Conservation (phyloP, 2,113 vertebrate genomes). For the Pongo pygmaeus region DNA sequence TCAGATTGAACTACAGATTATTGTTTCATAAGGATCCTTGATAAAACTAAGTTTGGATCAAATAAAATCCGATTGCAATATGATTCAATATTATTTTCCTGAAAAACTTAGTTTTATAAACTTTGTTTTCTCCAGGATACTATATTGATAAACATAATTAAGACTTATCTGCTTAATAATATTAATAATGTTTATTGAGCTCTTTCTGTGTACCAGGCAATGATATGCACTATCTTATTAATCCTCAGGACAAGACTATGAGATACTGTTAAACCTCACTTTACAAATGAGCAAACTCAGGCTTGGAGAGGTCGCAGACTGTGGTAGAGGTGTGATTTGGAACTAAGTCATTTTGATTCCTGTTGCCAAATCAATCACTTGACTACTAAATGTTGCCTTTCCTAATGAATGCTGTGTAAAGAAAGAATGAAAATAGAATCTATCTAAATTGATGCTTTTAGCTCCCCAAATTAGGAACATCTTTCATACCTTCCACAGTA, state of each 20-base stretch:
- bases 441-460: background rate
- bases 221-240: background rate
- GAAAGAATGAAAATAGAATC: background rate
- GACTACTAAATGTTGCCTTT: background rate
- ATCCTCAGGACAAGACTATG: background rate
- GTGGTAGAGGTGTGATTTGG: background rate
- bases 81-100: constrained; percentile 14
- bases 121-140: background rate
- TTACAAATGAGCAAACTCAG: background rate
- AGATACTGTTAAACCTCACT: background rate
- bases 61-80: background rate
- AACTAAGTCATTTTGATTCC: background rate
- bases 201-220: background rate
- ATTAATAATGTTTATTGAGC: background rate
- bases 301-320: background rate
- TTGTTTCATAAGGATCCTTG: constrained; percentile 18
- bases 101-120: background rate
- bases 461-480: background rate
- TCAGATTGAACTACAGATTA: background rate
- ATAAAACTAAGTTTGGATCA: constrained; percentile 51
- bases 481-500: background rate
- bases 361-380: background rate
- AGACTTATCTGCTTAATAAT: background rate
- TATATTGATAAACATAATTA: background rate
- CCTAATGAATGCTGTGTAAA: background rate